phyloP scores from a whole-genome alignment of 2,888 invertebrate species.

The Eueremaeus valkanovi region DNA sequence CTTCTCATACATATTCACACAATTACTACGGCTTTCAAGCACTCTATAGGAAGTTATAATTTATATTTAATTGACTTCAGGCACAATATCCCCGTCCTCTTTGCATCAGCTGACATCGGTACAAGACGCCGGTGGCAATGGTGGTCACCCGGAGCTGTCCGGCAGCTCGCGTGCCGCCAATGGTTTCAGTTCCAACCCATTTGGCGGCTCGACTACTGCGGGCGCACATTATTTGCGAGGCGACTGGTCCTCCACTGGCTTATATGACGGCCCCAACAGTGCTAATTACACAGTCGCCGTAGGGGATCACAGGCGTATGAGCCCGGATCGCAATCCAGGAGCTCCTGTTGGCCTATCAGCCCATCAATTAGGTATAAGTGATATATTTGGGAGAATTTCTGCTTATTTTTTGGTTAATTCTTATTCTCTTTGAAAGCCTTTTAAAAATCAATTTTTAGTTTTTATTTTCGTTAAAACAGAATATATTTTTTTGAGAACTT shows the following conservation, averaged over 20 bases:
- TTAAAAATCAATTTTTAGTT: too few relatives aligned
- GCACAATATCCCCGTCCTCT: conserved; percentile 25
- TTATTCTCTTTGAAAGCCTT: too few relatives aligned
- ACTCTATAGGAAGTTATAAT: too few relatives aligned
- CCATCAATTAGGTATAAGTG: conserved; percentile 27
- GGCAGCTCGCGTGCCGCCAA: conserved; percentile 14
- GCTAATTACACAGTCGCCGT: conserved; percentile 31
- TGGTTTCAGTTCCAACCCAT: conserved; percentile 16
- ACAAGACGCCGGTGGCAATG: not conserved
- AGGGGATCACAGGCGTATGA: conserved; percentile 27
- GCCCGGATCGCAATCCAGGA: conserved; percentile 17
- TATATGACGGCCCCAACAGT: conserved; percentile 13
- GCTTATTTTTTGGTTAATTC: not conserved
- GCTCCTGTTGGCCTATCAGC: conserved; percentile 6
- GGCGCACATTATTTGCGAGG: conserved; percentile 14
- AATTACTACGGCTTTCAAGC: too few relatives aligned
- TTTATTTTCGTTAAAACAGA: too few relatives aligned
- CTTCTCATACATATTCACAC: too few relatives aligned
- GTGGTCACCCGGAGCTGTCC: conserved; percentile 10
- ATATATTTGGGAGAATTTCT: not conserved
- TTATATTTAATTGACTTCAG: too few relatives aligned
- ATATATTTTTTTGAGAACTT: too few relatives aligned
- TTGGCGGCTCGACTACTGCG: conserved; percentile 14
- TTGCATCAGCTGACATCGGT: conserved; percentile 28
- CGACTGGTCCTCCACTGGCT: not conserved